A percentile compares a stretch with the other conserved stretches of the same genome.
Evolutionary conservation across 2,888 invertebrate genomes (phyloP).

Genomic region (Itoplectis maculator): DNA sequence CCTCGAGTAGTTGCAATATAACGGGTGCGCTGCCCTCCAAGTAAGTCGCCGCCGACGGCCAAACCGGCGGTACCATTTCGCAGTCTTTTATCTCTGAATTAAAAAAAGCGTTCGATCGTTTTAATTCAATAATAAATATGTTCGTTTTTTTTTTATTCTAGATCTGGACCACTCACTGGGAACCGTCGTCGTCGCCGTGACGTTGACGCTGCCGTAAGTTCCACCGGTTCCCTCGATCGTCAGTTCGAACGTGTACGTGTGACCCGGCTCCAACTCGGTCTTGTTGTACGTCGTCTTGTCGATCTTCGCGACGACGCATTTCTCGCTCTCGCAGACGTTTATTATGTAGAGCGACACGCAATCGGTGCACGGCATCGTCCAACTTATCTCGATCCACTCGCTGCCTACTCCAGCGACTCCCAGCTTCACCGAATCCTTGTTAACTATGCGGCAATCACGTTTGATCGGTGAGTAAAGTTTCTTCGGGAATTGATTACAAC

Average conservation of each 20-base stretch:
- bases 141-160: background rate
- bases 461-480: background rate
- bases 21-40: background rate
- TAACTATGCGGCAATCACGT: background rate
- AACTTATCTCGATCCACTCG: conserved; percentile 69
- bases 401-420: conserved; percentile 19
- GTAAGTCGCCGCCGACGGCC: background rate
- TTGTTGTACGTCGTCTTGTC: conserved; percentile 55
- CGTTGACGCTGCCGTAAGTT: conserved; percentile 43
- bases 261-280: conserved; percentile 71
- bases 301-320: conserved; percentile 20
- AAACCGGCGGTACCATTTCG: background rate
- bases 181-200: conserved; percentile 45
- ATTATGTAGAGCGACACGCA: conserved; percentile 59
- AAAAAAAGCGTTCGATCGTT: conserved; percentile 3
- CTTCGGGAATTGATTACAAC: background rate
- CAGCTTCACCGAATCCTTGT: conserved; percentile 58
- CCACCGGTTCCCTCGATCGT: conserved; percentile 33
- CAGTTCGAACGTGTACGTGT: conserved; percentile 70
- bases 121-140: background rate
- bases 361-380: conserved; percentile 60
- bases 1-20: background rate
- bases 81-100: conserved; percentile 32
- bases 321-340: conserved; percentile 39
- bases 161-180: conserved; percentile 60